Evolutionary conservation across 2,888 invertebrate species (phyloP), one percentile per base, ranked within the genome.

Genomic region (Tortrix viridana): DNA sequence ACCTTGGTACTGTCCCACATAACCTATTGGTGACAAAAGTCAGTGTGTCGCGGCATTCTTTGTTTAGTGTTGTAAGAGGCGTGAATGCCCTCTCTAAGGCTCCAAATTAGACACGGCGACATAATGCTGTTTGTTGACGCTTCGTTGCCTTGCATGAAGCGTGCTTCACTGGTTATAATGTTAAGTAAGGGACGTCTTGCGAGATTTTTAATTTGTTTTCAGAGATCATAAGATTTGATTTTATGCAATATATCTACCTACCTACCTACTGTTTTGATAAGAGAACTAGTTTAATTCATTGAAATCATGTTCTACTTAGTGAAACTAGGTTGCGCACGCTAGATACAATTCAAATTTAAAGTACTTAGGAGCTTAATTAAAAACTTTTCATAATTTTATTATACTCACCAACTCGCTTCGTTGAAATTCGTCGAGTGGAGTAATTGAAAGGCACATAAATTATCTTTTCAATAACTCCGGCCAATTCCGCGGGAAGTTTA

Each of bases 391-490:
- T 64, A 60, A 55, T 67, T n/a, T n/a, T n/a, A n/a, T n/a, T 63
- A 55, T 62, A 88, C 92, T 91, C 69, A 92, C 92, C 92, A 60
- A 90, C 80, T 74, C 91, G 85, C 79, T 86, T 90, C 67, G 88
- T 75, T 67, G 90, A 87, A 79, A 88, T 86, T 73, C 82, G 85
- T 67, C 84, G 78, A 14, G 89, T 92, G 18, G 89, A 93, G 74
- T 93, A 95, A 83, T 95, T 95, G 80, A 95, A 95, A 54, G 94
- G 94, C 72, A 96, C 89, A 83, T 95, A 95, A 75, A 96, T 93
- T 68, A 89, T 93, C 68, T 93, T 85, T 72, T 94, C 93, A 23
- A 93, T 85, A 19, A 77, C 76, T 48, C 79, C 80, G 12, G 87
- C 80, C 55, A 95, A 81, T 62, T 87, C 86, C n/a, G 78, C 74